Evolutionary conservation across 1,140 invertebrate species (phyloP), one percentile per base, ranked within the genome.

Genomic region (Penaeus japonicus): DNA sequence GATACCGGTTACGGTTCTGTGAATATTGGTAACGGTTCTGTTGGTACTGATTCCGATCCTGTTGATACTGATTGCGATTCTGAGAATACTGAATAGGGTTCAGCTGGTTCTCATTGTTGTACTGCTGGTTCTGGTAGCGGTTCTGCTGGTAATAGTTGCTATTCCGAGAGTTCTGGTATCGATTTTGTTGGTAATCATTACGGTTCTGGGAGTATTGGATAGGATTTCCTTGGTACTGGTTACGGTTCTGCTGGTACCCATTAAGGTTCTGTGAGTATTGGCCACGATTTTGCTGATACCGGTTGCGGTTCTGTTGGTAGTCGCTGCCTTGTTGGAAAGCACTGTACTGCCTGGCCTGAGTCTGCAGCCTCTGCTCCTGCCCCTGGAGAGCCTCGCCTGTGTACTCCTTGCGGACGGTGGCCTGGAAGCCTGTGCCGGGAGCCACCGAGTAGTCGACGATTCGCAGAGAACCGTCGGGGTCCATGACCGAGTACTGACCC

Each of bases 341-440:
- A 22, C 30, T 22, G 62, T 65, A 65, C 20, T 65, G 62, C 5
- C 62, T 65, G 62, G n/a, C 3, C n/a, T n/a, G 4, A 15, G 5
- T 27, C 57, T 83, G 78, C 62, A 24, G 30, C 30, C 55, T 30
- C 24, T 54, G 17, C 12, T 20, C 10, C 35, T 79, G 35, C 35
- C 39, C n/a, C 65, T 55, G 65, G 17, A 30, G 32, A 47, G 62
- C 62, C 62, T 24, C 62, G 30, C 7, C 15, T 27, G n/a, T 54
- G 32, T 12, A 35, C 24, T 85, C 47, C 24, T 85, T 85, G 47
- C 18, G 75, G 70, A 85, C 53, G 24, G 65, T 47, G 15, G 84
- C 84, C 47, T 35, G 84, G 84, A 85, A 85, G 22, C 70, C 84
- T 65, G 81, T 84, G n/a, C 65, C 82, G 7, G 82, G 82, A 53